These are phyloP conservation scores for Catharus bicknelli DNA, from an alignment of 2,113 vertebrate genomes.

Conservation along the genomic window DNA sequence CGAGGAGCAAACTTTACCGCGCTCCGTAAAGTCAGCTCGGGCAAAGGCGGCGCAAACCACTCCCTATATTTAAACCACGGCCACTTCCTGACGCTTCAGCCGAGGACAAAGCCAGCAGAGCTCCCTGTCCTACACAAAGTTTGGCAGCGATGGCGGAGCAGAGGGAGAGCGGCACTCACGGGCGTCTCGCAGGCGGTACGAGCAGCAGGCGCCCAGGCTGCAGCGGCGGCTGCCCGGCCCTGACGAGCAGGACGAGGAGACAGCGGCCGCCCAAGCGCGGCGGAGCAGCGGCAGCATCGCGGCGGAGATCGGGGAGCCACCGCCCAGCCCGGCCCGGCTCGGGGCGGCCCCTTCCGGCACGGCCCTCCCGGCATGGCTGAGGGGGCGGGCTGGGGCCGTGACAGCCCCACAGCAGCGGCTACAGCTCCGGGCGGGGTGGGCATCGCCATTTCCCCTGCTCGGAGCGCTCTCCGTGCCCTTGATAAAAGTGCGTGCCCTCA, in stretches of 20 bases:
- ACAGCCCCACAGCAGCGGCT: rapidly evolving
- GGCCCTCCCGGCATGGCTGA: not conserved
- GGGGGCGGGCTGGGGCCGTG: rapidly evolving
- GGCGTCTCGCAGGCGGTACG: slow-evolving; percentile 82
- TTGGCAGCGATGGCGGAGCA: rapidly evolving
- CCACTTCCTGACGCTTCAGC: not conserved
- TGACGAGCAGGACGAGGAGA: not conserved
- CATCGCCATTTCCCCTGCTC: rapidly evolving
- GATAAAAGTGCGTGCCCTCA: rapidly evolving
- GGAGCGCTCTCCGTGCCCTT: rapidly evolving
- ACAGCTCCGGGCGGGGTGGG: rapidly evolving
- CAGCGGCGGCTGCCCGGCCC: slow-evolving; percentile 61
- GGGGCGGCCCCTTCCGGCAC: slow-evolving; percentile 1
- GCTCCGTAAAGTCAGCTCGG: rapidly evolving
- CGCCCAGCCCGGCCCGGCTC: not conserved
- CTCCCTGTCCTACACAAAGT: rapidly evolving
- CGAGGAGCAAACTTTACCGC: rapidly evolving
- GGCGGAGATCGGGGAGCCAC: not conserved
- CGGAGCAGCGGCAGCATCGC: not conserved
- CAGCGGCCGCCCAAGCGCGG: not conserved
- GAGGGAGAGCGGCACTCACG: slow-evolving; percentile 71
- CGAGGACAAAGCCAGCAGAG: not conserved
- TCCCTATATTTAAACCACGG: rapidly evolving
- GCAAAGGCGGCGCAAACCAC: rapidly evolving
- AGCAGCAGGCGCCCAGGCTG: slow-evolving; percentile 81